A percentile compares a stretch with the other conserved stretches of the same genome.
Conservation (phyloP, 2,797 vertebrate genomes). For the Sebastes hopkinsi region DNA sequence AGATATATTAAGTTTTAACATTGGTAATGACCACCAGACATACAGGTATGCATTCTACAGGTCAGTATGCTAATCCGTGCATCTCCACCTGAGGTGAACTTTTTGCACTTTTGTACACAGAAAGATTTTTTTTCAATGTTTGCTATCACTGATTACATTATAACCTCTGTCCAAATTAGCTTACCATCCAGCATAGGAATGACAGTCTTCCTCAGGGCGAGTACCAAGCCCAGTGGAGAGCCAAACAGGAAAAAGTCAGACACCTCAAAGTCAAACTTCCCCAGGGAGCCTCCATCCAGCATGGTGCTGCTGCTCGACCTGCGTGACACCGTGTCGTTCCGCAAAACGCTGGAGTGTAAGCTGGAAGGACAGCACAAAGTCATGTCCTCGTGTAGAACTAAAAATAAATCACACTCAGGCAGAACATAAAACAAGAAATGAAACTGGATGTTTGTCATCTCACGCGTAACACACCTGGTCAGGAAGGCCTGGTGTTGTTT, state of each 20-base stretch:
- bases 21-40: background rate
- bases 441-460: background rate
- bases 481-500: conserved; percentile 98
- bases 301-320: conserved; percentile 90
- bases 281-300: conserved; percentile 86
- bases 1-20: background rate
- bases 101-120: background rate
- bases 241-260: conserved; percentile 97
- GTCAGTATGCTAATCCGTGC: background rate
- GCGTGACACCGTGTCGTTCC: conserved; percentile 84
- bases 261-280: conserved; percentile 97
- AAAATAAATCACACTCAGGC: conserved; percentile 21
- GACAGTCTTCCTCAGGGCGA: conserved; percentile 95
- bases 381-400: background rate
- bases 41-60: background rate
- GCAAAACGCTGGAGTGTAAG: conserved; percentile 91
- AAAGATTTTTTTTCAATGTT: background rate
- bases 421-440: no score
- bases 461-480: conserved; percentile 83
- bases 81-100: background rate
- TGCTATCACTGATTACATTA: background rate
- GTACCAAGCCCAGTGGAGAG: conserved; percentile 94
- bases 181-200: conserved; percentile 93
- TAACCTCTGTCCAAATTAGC: background rate
- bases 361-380: conserved; percentile 78